phyloP scores from a whole-genome alignment of 2,113 vertebrate species.

The Riparia riparia region DNA sequence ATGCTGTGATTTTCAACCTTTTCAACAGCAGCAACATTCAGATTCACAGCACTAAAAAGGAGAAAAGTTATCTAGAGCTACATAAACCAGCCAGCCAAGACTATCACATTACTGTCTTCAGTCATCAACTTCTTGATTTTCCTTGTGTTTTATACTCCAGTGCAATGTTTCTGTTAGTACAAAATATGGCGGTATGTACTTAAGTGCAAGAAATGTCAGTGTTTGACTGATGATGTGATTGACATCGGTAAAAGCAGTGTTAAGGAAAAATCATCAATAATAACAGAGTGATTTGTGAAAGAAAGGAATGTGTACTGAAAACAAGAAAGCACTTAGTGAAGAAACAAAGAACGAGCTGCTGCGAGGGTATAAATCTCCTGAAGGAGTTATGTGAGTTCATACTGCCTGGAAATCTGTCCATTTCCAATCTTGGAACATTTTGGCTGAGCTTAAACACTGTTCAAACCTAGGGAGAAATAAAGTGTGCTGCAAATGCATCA shows the following conservation, averaged over 20 bases:
- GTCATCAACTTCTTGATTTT: background rate
- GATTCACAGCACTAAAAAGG: background rate
- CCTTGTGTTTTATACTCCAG: background rate
- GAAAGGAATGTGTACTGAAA: background rate
- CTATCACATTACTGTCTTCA: background rate
- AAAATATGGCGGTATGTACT: background rate
- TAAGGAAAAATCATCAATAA: background rate
- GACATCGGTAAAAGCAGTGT: background rate
- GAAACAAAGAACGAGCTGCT: background rate
- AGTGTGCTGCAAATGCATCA: background rate
- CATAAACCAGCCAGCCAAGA: background rate
- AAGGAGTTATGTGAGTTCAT: background rate
- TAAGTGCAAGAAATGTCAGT: background rate
- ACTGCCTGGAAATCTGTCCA: background rate
- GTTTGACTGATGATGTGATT: background rate
- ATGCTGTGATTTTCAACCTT: background rate
- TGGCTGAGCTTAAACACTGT: constrained; percentile 21
- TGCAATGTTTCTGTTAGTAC: background rate
- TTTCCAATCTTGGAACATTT: background rate
- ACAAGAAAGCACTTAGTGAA: background rate
- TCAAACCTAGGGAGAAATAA: constrained; percentile 14
- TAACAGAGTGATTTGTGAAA: constrained; percentile 30
- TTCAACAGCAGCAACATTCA: background rate
- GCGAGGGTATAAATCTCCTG: background rate
- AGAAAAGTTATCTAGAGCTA: background rate